Conservation (phyloP, 1,140 invertebrate genomes). For the Acromyrmex charruanus region DNA sequence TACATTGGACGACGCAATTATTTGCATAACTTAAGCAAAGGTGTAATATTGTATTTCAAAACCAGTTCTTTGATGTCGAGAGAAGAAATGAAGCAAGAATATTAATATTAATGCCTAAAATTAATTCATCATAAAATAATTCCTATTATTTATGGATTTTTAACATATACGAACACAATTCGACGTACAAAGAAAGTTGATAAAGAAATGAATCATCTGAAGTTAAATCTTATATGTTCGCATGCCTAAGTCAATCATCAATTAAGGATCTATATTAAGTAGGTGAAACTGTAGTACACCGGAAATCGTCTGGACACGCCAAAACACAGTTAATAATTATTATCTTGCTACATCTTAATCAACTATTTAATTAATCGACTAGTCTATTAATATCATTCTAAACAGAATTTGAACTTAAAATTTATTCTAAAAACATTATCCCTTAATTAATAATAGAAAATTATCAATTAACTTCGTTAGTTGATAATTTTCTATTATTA, state of each 20-base stretch:
- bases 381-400: not conserved
- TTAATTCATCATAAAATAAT: not conserved
- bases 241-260: not conserved
- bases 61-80: not conserved
- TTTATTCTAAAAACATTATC: not conserved
- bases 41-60: not conserved
- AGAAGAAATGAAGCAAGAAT: not conserved
- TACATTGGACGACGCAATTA: not conserved
- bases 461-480: not conserved
- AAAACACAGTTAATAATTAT: conserved; percentile 1
- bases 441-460: not conserved
- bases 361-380: not conserved
- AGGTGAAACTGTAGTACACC: not conserved
- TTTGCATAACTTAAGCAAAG: not conserved
- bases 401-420: not conserved
- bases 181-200: conserved; percentile 20
- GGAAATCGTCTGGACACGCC: not conserved
- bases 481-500: not conserved
- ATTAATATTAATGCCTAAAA: not conserved
- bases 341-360: not conserved
- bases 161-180: too few species aligned
- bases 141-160: not conserved
- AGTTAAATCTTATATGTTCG: not conserved
- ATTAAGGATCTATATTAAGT: conserved; percentile 22
- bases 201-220: conserved; percentile 24